Evolutionary conservation across 1,140 invertebrate species (phyloP).

Genomic region (Trichonephila clavipes): DNA sequence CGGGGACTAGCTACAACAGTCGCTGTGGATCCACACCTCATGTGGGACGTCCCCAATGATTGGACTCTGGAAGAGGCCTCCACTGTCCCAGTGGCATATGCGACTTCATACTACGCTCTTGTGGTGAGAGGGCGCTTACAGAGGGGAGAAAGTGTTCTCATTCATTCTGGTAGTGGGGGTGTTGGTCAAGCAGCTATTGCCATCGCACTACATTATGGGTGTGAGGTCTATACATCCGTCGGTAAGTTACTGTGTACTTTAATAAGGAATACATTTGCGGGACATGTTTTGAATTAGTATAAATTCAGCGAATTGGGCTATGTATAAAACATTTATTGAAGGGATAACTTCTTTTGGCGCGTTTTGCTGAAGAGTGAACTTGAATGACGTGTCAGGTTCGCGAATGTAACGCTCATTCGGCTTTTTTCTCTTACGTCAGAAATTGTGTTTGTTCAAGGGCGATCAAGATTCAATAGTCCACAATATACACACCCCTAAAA

Average conservation of each 20-base stretch:
- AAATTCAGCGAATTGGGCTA: too few species aligned
- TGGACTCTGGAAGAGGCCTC: conserved; percentile 96
- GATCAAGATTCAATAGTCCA: too few species aligned
- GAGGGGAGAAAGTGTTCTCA: conserved; percentile 91
- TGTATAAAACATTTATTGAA: too few species aligned
- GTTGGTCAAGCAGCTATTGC: conserved; percentile 97
- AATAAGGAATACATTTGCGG: too few species aligned
- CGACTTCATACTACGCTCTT: conserved; percentile 95
- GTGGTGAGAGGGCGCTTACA: conserved; percentile 90
- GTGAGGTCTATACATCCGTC: conserved; percentile 93
- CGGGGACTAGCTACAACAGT: conserved; percentile 94
- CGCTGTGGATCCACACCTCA: conserved; percentile 89
- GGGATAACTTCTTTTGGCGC: too few species aligned
- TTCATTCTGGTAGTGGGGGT: conserved; percentile 97
- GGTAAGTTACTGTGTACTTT: conserved; percentile 83
- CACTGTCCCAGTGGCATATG: conserved; percentile 96
- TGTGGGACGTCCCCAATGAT: conserved; percentile 93
- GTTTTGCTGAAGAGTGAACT: too few species aligned
- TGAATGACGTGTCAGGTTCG: too few species aligned
- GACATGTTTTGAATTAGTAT: too few species aligned
- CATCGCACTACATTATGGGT: conserved; percentile 92
- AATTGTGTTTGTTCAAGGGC: too few species aligned
- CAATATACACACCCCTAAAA: too few species aligned
- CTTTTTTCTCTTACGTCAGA: too few species aligned
- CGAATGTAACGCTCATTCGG: too few species aligned